These are phyloP conservation scores for Melanotaenia duboulayi DNA, from an alignment of 2,113 vertebrate genomes.

Conservation along the genomic window DNA sequence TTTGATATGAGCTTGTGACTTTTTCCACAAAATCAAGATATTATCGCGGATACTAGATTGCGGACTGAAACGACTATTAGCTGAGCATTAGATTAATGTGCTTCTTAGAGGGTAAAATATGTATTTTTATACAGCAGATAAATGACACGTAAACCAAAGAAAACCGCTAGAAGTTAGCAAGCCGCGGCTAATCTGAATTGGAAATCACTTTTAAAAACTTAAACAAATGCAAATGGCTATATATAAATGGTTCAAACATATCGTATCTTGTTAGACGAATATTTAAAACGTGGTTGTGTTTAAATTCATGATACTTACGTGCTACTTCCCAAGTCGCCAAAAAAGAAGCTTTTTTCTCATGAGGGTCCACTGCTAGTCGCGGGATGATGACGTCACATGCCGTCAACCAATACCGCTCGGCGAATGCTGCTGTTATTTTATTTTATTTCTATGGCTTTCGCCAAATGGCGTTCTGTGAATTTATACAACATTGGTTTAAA, in stretches of 20 bases:
- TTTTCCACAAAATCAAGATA: too few species aligned
- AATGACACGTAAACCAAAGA: not conserved
- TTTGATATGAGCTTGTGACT: too few species aligned
- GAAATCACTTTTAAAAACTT: not conserved
- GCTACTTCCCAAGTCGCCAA: not conserved
- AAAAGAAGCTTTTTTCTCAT: not conserved
- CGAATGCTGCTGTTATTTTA: too few species aligned
- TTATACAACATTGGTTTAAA: too few species aligned
- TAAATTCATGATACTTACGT: conserved; percentile 21
- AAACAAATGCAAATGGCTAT: rapidly evolving
- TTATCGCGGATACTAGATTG: too few species aligned
- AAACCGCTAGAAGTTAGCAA: conserved; percentile 22
- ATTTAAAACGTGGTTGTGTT: not conserved
- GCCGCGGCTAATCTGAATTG: not conserved
- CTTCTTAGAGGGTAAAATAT: too few species aligned
- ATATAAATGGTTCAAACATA: not conserved
- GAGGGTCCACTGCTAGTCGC: conserved; percentile 22
- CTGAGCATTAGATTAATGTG: too few species aligned
- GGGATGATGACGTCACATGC: conserved; percentile 21
- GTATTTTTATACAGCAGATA: too few species aligned
- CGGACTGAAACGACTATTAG: too few species aligned
- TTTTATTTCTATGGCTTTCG: too few species aligned
- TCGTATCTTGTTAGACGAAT: rapidly evolving
- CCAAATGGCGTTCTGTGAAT: too few species aligned
- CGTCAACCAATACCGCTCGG: not conserved